Evolutionary conservation across 2,888 invertebrate genomes (phyloP).

Genomic region (Pyrrhia umbra): DNA sequence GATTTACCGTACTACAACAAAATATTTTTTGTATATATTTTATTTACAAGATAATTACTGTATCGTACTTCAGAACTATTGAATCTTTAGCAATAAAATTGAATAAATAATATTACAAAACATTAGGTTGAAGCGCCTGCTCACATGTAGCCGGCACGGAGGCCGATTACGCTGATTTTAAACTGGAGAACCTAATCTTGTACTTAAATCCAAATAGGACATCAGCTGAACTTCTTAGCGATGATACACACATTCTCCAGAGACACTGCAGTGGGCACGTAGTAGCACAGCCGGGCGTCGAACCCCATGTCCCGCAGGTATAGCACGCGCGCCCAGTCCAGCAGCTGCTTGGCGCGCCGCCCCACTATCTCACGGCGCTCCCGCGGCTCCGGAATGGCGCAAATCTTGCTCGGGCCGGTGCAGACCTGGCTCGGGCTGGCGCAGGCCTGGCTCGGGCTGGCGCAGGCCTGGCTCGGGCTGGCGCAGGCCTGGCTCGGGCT

Average conservation of each 20-base stretch:
- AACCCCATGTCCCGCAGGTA: constrained; percentile 91
- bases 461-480: not conserved
- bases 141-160: too few relatives aligned
- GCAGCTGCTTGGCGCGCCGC: constrained; percentile 93
- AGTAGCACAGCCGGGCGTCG: constrained; percentile 91
- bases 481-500: too few relatives aligned
- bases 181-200: too few relatives aligned
- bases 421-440: too few relatives aligned
- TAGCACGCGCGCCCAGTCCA: constrained; percentile 94
- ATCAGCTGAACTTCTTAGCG: constrained; percentile 79
- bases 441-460: not conserved
- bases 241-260: constrained; percentile 95
- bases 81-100: too few relatives aligned
- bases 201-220: not conserved
- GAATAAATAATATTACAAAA: too few relatives aligned
- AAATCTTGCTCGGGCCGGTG: not conserved
- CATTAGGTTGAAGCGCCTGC: not conserved
- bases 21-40: too few relatives aligned
- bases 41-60: too few relatives aligned
- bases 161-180: too few relatives aligned
- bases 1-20: too few relatives aligned
- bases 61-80: too few relatives aligned
- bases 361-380: constrained; percentile 91
- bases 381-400: constrained; percentile 47
- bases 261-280: constrained; percentile 92